Conservation (phyloP, 2,113 vertebrate genomes). For the Prochilodus magdalenae region DNA sequence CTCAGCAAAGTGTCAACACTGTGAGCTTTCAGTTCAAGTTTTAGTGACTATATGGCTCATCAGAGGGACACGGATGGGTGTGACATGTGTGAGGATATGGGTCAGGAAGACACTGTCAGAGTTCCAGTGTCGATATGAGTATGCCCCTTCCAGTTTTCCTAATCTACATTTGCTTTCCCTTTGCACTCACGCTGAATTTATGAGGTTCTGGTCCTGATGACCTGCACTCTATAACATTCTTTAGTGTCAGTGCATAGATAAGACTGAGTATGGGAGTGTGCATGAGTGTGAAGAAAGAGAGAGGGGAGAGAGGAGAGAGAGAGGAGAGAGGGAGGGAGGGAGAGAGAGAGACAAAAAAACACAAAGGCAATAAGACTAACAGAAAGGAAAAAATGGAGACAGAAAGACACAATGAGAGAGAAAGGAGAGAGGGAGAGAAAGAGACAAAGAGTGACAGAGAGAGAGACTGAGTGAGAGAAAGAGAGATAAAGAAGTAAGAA, state of each 20-base stretch:
- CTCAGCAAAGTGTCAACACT: not conserved
- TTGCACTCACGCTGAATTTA: slow-evolving; percentile 24
- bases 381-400: too few relatives aligned
- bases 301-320: too few relatives aligned
- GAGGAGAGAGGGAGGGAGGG: too few relatives aligned
- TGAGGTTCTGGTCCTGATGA: not conserved
- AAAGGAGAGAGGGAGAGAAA: too few relatives aligned
- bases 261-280: not conserved
- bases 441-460: too few relatives aligned
- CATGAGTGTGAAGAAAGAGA: too few relatives aligned
- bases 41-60: slow-evolving; percentile 3
- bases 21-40: not conserved
- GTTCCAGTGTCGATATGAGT: slow-evolving; percentile 27
- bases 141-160: not conserved
- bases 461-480: too few relatives aligned
- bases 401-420: too few relatives aligned
- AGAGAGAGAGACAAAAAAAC: too few relatives aligned
- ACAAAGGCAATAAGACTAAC: too few relatives aligned
- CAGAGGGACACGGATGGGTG: not conserved
- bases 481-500: too few relatives aligned
- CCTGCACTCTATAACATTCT: slow-evolving; percentile 9
- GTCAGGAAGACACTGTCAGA: not conserved
- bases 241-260: slow-evolving; percentile 13
- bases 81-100: not conserved
- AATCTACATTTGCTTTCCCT: slow-evolving; percentile 41